Conservation (phyloP, 2,888 invertebrate species). For the Parasteatoda lunata region DNA sequence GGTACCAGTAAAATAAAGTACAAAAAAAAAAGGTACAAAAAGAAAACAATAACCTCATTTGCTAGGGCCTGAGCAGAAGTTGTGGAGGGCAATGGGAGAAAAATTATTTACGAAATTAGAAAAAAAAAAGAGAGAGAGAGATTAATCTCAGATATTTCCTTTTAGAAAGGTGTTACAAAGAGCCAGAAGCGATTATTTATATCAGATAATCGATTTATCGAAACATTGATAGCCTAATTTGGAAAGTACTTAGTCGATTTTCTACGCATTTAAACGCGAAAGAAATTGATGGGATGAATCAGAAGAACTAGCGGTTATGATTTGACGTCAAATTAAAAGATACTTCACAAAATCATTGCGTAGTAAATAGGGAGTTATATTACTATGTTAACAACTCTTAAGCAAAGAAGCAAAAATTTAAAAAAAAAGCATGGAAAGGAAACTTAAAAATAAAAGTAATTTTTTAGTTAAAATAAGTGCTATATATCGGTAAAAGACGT, state of each 20-base stretch:
- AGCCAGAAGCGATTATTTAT: constrained; percentile 44
- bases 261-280: too few species aligned
- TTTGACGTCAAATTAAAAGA: too few species aligned
- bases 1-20: constrained; percentile 2
- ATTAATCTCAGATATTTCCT: constrained; percentile 35
- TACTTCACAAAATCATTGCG: too few species aligned
- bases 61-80: constrained; percentile 14
- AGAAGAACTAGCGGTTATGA: too few species aligned
- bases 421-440: too few species aligned
- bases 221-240: constrained; percentile 52
- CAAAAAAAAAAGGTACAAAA: constrained; percentile 21
- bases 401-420: too few species aligned
- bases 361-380: too few species aligned
- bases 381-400: too few species aligned
- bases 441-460: too few species aligned
- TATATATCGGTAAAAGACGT: too few species aligned
- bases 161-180: constrained; percentile 23
- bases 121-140: constrained; percentile 4
- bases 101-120: constrained; percentile 3
- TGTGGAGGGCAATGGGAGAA: neutral
- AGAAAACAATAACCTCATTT: constrained; percentile 56
- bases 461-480: too few species aligned
- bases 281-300: too few species aligned
- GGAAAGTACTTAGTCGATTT: neutral
- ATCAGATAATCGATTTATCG: constrained; percentile 46